Percentiles rank a stretch among this genome's conserved stretches.
These are phyloP conservation scores for Acomys russatus DNA, from an alignment of 2,797 vertebrate genomes.

Conservation along the genomic window DNA sequence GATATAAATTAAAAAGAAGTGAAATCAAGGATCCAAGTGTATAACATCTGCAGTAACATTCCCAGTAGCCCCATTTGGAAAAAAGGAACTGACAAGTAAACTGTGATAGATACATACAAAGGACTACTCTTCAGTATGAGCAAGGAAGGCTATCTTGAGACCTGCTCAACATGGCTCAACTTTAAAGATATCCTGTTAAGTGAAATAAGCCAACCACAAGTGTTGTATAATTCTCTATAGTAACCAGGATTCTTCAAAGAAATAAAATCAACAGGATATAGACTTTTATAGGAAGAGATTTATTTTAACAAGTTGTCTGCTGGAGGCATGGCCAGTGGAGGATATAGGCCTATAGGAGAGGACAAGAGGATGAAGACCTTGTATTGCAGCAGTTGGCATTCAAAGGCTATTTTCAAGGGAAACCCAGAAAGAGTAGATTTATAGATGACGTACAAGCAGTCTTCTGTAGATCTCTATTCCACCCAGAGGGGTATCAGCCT, in stretches of 20 bases:
- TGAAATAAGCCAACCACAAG: not conserved
- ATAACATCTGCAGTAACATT: not conserved
- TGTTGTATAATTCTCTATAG: not conserved
- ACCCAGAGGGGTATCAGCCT: not conserved
- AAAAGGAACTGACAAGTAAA: not conserved
- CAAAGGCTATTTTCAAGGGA: not conserved
- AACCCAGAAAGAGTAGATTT: not conserved
- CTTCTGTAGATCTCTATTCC: not conserved
- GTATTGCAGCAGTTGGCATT: not conserved
- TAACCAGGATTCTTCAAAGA: not conserved
- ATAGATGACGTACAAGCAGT: not conserved
- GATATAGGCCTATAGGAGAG: not conserved
- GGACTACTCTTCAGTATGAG: not conserved
- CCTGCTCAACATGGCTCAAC: not conserved
- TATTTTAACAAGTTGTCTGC: not conserved
- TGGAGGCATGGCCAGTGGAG: not conserved
- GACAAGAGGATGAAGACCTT: not conserved
- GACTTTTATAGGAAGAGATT: not conserved
- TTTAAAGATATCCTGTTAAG: not conserved
- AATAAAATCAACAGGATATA: not conserved
- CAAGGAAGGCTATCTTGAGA: not conserved
- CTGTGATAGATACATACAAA: not conserved
- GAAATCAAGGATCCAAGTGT: not conserved
- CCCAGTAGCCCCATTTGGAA: not conserved
- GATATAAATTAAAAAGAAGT: not conserved